Evolutionary conservation across 2,888 invertebrate species (phyloP).

Genomic region (Rambutsinella grinnellia): DNA sequence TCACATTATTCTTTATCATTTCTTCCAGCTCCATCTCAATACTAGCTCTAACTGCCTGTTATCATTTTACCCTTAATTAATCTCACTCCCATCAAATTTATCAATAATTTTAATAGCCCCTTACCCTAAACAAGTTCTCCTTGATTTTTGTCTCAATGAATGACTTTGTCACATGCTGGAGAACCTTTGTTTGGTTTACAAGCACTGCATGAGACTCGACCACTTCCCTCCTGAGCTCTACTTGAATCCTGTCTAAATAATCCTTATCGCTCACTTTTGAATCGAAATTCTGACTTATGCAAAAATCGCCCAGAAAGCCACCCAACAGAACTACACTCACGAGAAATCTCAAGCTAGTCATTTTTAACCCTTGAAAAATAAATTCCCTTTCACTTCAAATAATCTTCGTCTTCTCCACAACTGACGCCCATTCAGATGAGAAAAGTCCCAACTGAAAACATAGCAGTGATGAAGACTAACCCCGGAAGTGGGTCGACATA

Average conservation of each 20-base stretch:
- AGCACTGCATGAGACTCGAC: constrained; percentile 41
- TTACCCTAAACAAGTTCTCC: constrained; percentile 60
- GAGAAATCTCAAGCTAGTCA: no score
- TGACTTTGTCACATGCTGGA: constrained; percentile 52
- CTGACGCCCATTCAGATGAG: no score
- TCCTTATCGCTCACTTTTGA: constrained; percentile 56
- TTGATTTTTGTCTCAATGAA: constrained; percentile 64
- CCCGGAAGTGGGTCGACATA: no score
- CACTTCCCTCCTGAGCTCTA: constrained; percentile 48
- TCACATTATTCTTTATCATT: constrained; percentile 5
- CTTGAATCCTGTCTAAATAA: constrained; percentile 56
- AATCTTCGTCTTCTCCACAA: no score
- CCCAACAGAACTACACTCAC: no score
- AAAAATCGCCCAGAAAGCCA: no score
- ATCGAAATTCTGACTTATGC: constrained; percentile 59
- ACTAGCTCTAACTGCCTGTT: constrained; percentile 21
- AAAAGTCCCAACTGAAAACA: no score
- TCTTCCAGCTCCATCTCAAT: constrained; percentile 21
- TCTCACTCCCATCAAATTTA: background rate
- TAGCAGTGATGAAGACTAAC: no score
- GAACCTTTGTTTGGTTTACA: constrained; percentile 54
- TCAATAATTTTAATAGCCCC: background rate
- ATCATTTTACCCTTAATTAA: background rate
- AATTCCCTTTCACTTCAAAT: no score
- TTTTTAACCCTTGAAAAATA: no score